Conservation (phyloP, 1,140 invertebrate genomes). For the Drosophila tristis region DNA sequence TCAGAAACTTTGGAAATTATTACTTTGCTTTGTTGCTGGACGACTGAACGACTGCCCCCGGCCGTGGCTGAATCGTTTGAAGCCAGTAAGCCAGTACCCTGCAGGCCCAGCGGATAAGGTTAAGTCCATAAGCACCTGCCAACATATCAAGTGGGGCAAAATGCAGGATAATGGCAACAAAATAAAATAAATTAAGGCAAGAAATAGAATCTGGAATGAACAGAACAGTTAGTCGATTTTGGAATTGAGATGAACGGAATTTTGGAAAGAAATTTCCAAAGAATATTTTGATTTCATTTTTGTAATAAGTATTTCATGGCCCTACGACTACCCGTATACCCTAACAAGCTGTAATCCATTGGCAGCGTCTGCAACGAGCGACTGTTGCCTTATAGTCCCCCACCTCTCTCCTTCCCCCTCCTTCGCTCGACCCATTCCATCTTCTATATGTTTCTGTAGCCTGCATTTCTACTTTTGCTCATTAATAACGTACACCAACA, state of each 20-base stretch:
- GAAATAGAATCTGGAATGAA: too few relatives aligned
- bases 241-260: too few relatives aligned
- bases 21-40: slow-evolving; percentile 64
- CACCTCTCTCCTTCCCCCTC: not conserved
- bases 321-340: too few relatives aligned
- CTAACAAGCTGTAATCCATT: too few relatives aligned
- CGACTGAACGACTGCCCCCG: slow-evolving; percentile 34
- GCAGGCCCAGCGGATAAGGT: slow-evolving; percentile 5
- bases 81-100: slow-evolving; percentile 27
- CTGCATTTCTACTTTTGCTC: slow-evolving; percentile 75
- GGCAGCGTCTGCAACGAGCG: too few relatives aligned
- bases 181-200: too few relatives aligned
- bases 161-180: too few relatives aligned
- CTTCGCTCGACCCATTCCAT: slow-evolving; percentile 1
- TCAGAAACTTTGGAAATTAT: slow-evolving; percentile 79
- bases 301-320: too few relatives aligned
- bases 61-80: slow-evolving; percentile 29
- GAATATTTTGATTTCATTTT: too few relatives aligned
- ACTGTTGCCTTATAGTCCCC: too few relatives aligned
- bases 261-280: not conserved
- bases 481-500: slow-evolving; percentile 67
- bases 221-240: too few relatives aligned
- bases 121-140: slow-evolving; percentile 39
- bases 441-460: slow-evolving; percentile 47
- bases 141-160: not conserved